A percentile compares a stretch with the other conserved stretches of the same genome.
These are phyloP conservation scores for Microctonus aethiopoides DNA, from an alignment of 2,888 invertebrate species.

Conservation along the genomic window DNA sequence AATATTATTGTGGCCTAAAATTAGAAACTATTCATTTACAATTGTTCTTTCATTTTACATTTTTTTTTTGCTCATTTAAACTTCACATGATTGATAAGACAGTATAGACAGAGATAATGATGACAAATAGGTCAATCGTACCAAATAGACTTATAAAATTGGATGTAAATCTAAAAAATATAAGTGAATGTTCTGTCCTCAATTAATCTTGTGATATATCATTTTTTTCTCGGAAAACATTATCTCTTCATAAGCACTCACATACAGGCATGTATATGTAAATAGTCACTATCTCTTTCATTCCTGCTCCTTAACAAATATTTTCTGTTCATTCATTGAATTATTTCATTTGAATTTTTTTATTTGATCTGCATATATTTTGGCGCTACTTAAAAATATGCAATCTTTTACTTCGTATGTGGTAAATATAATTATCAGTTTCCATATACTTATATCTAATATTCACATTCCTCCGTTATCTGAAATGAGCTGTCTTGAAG, in stretches of 20 bases:
- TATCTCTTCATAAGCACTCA: background rate
- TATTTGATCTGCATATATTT: conserved; percentile 17
- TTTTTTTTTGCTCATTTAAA: conserved; percentile 12
- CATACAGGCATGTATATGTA: background rate
- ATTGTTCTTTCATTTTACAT: no score
- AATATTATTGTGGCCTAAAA: background rate
- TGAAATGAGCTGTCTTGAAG: conserved; percentile 66
- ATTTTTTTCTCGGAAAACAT: conserved; percentile 30
- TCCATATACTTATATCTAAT: conserved; percentile 53
- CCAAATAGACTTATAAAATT: conserved; percentile 64
- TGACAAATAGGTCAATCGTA: conserved; percentile 60
- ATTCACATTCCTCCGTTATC: conserved; percentile 66
- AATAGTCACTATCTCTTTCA: conserved; percentile 36
- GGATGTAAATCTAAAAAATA: conserved; percentile 66
- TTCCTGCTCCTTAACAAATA: conserved; percentile 28
- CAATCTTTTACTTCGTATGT: conserved; percentile 19
- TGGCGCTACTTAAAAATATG: background rate
- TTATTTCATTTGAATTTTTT: conserved; percentile 2
- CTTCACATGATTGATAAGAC: conserved; percentile 22
- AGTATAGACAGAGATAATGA: conserved; percentile 43
- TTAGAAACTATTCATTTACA: conserved; percentile 6
- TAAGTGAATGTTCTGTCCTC: conserved; percentile 56
- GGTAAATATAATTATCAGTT: conserved; percentile 29
- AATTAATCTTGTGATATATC: conserved; percentile 20
- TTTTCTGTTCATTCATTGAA: background rate